Evolutionary conservation across 2,888 invertebrate genomes (phyloP), one percentile per base, ranked within the genome.

Genomic region (Hypolimnas misippus): DNA sequence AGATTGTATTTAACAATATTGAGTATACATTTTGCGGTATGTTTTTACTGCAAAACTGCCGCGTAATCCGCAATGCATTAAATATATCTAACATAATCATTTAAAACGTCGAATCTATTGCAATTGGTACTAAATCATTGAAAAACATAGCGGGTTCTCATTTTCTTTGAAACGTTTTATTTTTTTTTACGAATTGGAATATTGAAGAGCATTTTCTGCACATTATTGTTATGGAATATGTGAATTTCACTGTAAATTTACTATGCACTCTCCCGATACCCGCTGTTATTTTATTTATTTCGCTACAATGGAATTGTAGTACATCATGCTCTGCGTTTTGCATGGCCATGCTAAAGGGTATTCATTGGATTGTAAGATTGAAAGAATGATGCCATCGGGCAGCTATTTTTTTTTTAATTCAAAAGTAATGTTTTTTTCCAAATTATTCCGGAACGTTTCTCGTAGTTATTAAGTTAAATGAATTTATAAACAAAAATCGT

Each of bases 31-130:
- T 63, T 67, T 60, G 61, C 62, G 65, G 60, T 61, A 44, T 67
- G 52, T 60, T 54, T 42, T 46, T 46, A 12, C 44, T 35, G 42
- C 33, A 73, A 67, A 77, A 81, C 88, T 89, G 87, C 89, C 90
- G 86, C 76, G 80, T 90, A 89, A 77, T 76, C 87, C 87, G 79
- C 89, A 88, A 89, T 84, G 90, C 81, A 75, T 76, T 85, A 84
- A 89, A 85, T 83, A 86, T 84, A 84, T 86, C 35, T 69, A 72
- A 70, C 55, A 70, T 66, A 74, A 70, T 59, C 66, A 70, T 14
- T 57, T 60, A 65, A 63, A 59, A n/a, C 40, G 12, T 33, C 40
- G 49, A 63, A 16, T 38, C 17, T 38, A 52, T 12, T 46, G 14
- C n/a, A 1, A 49, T 52, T 52, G 52, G 33, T 44, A 40, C 51